These are phyloP conservation scores for Sisor rabdophorus DNA, from an alignment of 2,113 vertebrate genomes.

Conservation along the genomic window DNA sequence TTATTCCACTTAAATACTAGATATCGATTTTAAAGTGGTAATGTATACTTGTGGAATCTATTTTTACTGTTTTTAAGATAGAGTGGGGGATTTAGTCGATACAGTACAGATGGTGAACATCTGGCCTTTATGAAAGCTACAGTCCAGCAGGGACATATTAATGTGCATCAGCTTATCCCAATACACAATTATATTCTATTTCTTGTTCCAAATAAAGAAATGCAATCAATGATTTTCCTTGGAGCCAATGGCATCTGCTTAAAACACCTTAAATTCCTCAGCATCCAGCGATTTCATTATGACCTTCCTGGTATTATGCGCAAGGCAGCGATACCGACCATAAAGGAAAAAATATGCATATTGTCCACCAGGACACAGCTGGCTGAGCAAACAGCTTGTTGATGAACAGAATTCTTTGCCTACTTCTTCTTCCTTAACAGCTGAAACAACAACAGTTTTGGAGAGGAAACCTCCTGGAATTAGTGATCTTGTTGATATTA, in stretches of 20 bases:
- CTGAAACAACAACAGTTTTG: conserved; percentile 65
- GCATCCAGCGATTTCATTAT: conserved; percentile 26
- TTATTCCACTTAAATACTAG: not conserved
- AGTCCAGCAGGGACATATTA: conserved; percentile 11
- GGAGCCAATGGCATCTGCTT: not conserved
- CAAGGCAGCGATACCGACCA: conserved; percentile 24
- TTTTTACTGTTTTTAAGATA: conserved; percentile 7
- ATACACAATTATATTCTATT: not conserved
- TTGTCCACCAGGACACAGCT: conserved; percentile 44
- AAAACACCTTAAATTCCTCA: not conserved
- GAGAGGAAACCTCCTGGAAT: conserved; percentile 55
- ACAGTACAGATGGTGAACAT: conserved; percentile 19
- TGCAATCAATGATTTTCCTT: not conserved
- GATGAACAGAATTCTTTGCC: conserved; percentile 33
- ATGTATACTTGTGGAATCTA: not conserved
- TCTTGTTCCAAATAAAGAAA: not conserved
- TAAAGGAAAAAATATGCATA: conserved; percentile 30
- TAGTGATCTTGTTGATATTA: conserved; percentile 46
- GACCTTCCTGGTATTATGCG: conserved; percentile 46
- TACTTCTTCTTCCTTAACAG: conserved; percentile 43
- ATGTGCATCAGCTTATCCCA: not conserved
- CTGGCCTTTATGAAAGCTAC: conserved; percentile 31
- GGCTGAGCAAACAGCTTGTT: conserved; percentile 50
- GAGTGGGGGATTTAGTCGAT: not conserved
- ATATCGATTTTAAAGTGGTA: too few species aligned